Evolutionary conservation across 2,888 invertebrate genomes (phyloP), one percentile per base, ranked within the genome.

Genomic region (Lasioglossum vierecki): DNA sequence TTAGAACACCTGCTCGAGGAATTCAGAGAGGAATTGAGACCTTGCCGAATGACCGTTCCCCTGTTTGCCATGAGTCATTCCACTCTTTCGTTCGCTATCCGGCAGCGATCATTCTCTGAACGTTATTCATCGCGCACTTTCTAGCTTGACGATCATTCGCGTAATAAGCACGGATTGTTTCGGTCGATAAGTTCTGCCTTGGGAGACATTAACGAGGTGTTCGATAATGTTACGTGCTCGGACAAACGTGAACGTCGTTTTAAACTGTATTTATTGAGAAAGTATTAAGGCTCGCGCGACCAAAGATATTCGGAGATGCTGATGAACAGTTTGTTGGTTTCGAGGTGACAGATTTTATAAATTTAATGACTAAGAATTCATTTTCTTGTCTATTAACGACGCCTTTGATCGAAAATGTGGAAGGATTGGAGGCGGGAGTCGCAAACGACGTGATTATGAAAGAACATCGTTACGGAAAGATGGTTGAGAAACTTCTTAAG

Each of bases 81-180:
- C 18, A 46, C 8, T 41, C 44, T 9, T 13, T 15, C 6, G 41
- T 15, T 70, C 41, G 72, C 18, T 49, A 72, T 72, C 72, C 18
- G 49, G 4, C 4, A 4, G 22, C 30, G 49, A 22, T 73, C 30
- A 35, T 26, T 49, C 13, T 30, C 49, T 73, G 44, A 39, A 68
- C 39, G 68, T 68, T 39, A 68, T 41, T 39, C 39, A 11, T 68
- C 68, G 68, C 22, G n/a, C 39, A n/a, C 68, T 68, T 68, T 68
- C 68, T 68, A 39, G 9, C 4, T 9, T 4, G 68, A 68, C 22
- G 39, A 68, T 8, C n/a, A 5, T 41, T 41, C 39, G 11, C 39
- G n/a, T 22, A 18, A 22, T 3, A 41, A 22, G 22, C 1, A 4
- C 22, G 9, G 18, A 35, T 66, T 35, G 30, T 35, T 35, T 26